Percentiles rank a stretch among this genome's conserved stretches.
Evolutionary conservation across 1,140 invertebrate species (phyloP).

Genomic region (Ladona fulva): DNA sequence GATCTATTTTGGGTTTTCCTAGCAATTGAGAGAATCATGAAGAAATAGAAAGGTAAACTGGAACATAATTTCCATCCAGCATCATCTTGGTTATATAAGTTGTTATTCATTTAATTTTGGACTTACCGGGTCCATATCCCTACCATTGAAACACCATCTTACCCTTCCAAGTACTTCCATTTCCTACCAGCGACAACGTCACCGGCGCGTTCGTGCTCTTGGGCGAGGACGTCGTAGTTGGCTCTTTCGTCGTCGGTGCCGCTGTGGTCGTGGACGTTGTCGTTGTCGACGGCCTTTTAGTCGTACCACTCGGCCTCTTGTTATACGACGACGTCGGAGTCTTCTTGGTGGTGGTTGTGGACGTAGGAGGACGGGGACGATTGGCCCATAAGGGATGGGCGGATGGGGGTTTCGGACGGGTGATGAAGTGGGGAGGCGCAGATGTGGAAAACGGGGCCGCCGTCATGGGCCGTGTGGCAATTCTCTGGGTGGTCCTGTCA

Average conservation of each 20-base stretch:
- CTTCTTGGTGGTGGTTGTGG: conserved; percentile 20
- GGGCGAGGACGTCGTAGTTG: conserved; percentile 29
- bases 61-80: too few species aligned
- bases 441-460: conserved; percentile 19
- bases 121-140: too few species aligned
- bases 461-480: conserved; percentile 10
- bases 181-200: conserved; percentile 14
- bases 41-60: too few species aligned
- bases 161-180: neutral
- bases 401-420: conserved; percentile 12
- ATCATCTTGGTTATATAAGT: too few species aligned
- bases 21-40: too few species aligned
- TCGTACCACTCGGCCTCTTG: neutral
- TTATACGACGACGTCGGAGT: conserved; percentile 22
- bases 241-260: conserved; percentile 18
- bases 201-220: conserved; percentile 13
- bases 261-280: conserved; percentile 29
- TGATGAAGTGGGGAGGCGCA: conserved; percentile 16
- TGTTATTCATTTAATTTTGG: too few species aligned
- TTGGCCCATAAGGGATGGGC: conserved; percentile 16
- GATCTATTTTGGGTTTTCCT: too few species aligned
- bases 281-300: conserved; percentile 22
- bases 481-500: conserved; percentile 23
- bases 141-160: neutral
- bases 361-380: conserved; percentile 17